These are phyloP conservation scores for Chrysemys picta DNA, from an alignment of 2,113 vertebrate species.

Conservation along the genomic window DNA sequence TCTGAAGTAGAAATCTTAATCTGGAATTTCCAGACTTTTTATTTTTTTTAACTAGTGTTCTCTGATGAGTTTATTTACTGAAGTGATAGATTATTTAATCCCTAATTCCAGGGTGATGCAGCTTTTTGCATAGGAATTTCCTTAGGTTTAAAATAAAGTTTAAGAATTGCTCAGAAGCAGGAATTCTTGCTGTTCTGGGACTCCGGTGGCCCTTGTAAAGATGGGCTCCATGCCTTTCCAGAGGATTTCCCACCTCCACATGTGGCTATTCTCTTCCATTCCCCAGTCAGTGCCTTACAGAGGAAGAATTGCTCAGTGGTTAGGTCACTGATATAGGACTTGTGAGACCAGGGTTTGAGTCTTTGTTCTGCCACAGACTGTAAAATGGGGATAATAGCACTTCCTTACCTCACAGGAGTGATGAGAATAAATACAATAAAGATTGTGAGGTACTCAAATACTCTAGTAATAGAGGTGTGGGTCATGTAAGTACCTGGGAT, in stretches of 20 bases:
- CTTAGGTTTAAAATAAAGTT: background rate
- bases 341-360: background rate
- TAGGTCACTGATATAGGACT: accelerated
- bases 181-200: background rate
- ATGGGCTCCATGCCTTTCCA: background rate
- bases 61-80: background rate
- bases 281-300: background rate
- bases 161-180: background rate
- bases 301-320: background rate
- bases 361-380: too few relatives aligned
- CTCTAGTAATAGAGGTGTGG: accelerated
- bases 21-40: background rate
- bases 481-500: background rate
- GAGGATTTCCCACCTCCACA: background rate
- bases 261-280: background rate
- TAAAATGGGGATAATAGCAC: accelerated
- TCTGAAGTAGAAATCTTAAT: background rate
- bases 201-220: background rate
- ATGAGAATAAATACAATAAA: accelerated
- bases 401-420: background rate
- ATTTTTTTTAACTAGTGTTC: background rate
- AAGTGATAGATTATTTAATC: background rate
- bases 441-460: accelerated
- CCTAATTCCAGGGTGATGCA: background rate
- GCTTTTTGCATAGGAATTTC: background rate